These are phyloP conservation scores for Megaleporinus macrocephalus DNA, from an alignment of 2,113 vertebrate genomes.

Conservation along the genomic window DNA sequence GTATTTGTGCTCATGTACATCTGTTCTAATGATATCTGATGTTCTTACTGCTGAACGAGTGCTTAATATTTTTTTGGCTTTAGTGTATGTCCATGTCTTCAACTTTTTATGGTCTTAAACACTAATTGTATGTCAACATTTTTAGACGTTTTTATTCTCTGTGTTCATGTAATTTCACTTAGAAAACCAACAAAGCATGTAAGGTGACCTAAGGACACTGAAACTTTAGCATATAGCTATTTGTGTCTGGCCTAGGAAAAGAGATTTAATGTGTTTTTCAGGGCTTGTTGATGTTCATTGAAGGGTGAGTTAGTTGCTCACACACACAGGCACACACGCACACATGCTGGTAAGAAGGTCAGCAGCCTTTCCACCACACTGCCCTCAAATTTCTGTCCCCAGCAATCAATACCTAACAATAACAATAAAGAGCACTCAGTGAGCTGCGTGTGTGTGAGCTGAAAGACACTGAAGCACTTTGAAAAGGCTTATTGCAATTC, in stretches of 20 bases:
- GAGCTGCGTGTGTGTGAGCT: constrained; percentile 18
- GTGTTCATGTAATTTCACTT: too few species aligned
- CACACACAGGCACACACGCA: constrained; percentile 1
- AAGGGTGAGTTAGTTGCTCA: constrained; percentile 9
- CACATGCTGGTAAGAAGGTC: constrained; percentile 26
- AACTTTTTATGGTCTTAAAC: too few species aligned
- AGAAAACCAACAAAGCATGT: too few species aligned
- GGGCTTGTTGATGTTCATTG: neutral
- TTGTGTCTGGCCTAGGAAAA: neutral
- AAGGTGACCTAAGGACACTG: too few species aligned
- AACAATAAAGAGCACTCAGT: constrained; percentile 49
- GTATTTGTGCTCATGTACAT: too few species aligned
- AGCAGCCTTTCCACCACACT: constrained; percentile 49
- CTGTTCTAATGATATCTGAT: too few species aligned
- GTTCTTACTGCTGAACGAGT: too few species aligned
- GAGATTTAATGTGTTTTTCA: constrained; percentile 10
- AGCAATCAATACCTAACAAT: constrained; percentile 56
- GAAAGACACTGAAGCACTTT: neutral
- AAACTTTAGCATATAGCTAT: too few species aligned
- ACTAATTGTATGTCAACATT: too few species aligned
- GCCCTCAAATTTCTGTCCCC: constrained; percentile 10
- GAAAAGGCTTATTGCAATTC: constrained; percentile 25
- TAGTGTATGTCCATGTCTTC: too few species aligned
- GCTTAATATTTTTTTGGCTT: too few species aligned
- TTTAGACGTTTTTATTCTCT: too few species aligned